Conservation (phyloP, 1,140 invertebrate genomes). For the Euglossa dilemma region DNA sequence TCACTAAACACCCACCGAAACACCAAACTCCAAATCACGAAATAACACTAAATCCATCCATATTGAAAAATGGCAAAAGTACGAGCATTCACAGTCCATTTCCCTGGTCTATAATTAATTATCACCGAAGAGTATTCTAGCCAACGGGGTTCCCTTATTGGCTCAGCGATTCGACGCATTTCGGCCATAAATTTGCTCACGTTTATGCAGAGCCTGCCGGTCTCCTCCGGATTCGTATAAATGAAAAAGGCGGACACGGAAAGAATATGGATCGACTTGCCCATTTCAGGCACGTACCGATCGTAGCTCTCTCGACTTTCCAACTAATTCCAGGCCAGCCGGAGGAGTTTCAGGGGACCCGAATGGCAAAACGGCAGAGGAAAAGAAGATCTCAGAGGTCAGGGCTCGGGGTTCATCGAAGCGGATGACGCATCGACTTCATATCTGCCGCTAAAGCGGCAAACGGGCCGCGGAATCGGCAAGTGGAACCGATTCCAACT, state of each 20-base stretch:
- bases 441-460: slow-evolving; percentile 43
- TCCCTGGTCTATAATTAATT: slow-evolving; percentile 46
- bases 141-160: too few relatives aligned
- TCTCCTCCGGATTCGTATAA: slow-evolving; percentile 45
- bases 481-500: slow-evolving; percentile 2
- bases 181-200: slow-evolving; percentile 54
- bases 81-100: neutral
- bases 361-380: neutral
- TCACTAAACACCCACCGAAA: too few relatives aligned
- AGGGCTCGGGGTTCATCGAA: neutral
- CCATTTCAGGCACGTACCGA: slow-evolving; percentile 64
- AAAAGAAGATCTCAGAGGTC: neutral
- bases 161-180: slow-evolving; percentile 34
- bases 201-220: slow-evolving; percentile 50
- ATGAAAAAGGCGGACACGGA: slow-evolving; percentile 56
- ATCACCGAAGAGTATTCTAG: slow-evolving; percentile 38
- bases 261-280: slow-evolving; percentile 61
- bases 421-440: neutral
- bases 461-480: slow-evolving; percentile 37
- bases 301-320: slow-evolving; percentile 64
- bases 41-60: too few relatives aligned
- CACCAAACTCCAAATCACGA: too few relatives aligned
- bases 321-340: slow-evolving; percentile 59
- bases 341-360: slow-evolving; percentile 19
- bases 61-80: neutral